Evolutionary conservation across 2,797 vertebrate species (phyloP), one percentile per base, ranked within the genome.

Genomic region (Pipistrellus pipistrellus): DNA sequence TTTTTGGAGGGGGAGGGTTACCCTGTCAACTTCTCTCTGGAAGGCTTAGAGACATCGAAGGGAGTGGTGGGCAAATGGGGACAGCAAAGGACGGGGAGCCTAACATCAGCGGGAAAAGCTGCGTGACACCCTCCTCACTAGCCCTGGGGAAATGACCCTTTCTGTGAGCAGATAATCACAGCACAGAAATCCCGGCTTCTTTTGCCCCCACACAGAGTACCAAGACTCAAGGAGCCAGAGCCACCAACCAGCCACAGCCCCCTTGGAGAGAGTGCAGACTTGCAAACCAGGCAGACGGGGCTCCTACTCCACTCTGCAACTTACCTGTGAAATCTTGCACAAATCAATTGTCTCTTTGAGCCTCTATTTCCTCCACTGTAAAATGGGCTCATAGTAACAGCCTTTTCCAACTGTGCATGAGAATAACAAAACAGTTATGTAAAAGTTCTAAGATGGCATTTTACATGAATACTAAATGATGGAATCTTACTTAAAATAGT

Each of bases 301-400:
- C 18, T 55, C 3, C 0, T 5, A 2, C 51, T 38, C 3, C 3
- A 21, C 38, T 73, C 41, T 46, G 51, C 55, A 85, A n/a, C 41
- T 30, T 51, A 17, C 14, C 38, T 20, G 13, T 55, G 75, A 55
- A 30, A 72, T 66, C 35, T 17, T 10, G 30, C 46, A 83, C 23
- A 75, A 59, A 41, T 35, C 57, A 46, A 14, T 20, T 38, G 21
- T 18, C 27, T 72, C 82, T 7, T 72, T 35, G 44, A 48, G 85
- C 35, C 48, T 94, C 25, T 30, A 51, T 72, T 85, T 91, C 53
- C 48, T 89, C 53, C 73, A 3, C 23, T 85, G 35, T 68, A 27
- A 90, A 88, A 80, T 69, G 69, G 72, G n/a, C 53, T 62, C 20
- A 11, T 25, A 55, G 59, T 44, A 51, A 64, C 23, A 21, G n/a